These are phyloP conservation scores for Sturnus vulgaris DNA, from an alignment of 2,113 vertebrate species.

Conservation along the genomic window DNA sequence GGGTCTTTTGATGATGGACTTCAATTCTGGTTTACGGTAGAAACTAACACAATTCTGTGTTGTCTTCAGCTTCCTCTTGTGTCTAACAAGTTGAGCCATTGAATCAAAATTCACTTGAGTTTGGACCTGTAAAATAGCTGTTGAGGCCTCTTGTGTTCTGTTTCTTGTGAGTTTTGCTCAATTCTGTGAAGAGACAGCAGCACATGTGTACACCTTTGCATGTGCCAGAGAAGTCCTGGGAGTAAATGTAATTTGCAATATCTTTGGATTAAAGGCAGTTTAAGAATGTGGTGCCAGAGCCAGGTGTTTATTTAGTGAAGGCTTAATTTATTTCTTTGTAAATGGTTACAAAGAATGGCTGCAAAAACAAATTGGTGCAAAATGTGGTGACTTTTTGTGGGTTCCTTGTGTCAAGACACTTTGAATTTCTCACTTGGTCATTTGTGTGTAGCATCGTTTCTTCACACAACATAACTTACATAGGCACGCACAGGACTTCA, in stretches of 20 bases:
- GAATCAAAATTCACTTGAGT: background rate
- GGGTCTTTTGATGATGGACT: background rate
- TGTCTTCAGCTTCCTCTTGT: background rate
- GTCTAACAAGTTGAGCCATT: background rate
- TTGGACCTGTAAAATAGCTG: background rate
- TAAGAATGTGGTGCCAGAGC: background rate
- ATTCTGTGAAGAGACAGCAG: background rate
- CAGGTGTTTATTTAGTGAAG: background rate
- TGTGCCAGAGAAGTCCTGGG: background rate
- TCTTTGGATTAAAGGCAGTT: background rate
- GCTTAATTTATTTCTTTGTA: background rate
- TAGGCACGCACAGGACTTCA: background rate
- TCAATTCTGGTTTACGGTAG: background rate
- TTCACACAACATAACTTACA: accelerated
- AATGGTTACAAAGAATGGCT: background rate
- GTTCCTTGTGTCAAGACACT: background rate
- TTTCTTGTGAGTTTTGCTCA: background rate
- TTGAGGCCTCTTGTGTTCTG: background rate
- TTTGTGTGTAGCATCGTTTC: background rate
- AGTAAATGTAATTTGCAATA: background rate
- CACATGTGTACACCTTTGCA: accelerated
- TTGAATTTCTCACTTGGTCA: background rate
- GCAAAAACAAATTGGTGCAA: background rate
- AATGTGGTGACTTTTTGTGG: background rate
- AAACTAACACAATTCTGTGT: background rate